phyloP scores from a whole-genome alignment of 2,113 vertebrate species.

The Channa argus region DNA sequence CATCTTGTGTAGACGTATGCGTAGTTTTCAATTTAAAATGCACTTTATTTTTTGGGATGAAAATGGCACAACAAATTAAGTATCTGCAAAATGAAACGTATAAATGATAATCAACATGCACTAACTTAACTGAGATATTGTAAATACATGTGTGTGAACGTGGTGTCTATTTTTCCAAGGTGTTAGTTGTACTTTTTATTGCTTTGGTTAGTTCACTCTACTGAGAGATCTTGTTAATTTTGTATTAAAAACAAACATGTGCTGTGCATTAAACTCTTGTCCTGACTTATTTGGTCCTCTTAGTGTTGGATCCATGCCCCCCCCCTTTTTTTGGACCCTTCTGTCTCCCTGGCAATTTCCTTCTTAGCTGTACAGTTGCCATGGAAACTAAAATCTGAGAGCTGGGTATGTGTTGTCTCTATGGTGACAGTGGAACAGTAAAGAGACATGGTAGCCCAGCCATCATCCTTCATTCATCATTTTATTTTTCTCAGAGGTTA shows the following conservation, averaged over 20 bases:
- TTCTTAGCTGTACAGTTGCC: conserved; percentile 77
- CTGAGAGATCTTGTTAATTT: conserved; percentile 86
- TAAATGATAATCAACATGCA: conserved; percentile 85
- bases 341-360: conserved; percentile 77
- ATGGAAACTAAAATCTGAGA: conserved; percentile 74
- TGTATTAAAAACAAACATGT: conserved; percentile 86
- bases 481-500: conserved; percentile 79
- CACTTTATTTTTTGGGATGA: conserved; percentile 86
- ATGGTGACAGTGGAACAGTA: conserved; percentile 51
- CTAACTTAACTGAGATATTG: conserved; percentile 85
- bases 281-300: conserved; percentile 69
- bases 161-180: conserved; percentile 88
- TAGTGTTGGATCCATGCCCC: conserved; percentile 38
- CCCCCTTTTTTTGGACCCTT: conserved; percentile 23
- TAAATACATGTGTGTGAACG: conserved; percentile 79
- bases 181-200: conserved; percentile 87
- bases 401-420: conserved; percentile 70
- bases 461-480: conserved; percentile 61
- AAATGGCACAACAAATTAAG: conserved; percentile 85
- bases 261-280: conserved; percentile 82
- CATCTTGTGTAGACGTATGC: conserved; percentile 84
- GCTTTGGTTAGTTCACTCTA: conserved; percentile 84
- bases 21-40: conserved; percentile 86
- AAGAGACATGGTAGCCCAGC: conserved; percentile 44
- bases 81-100: conserved; percentile 87